A percentile compares a stretch with the other conserved stretches of the same genome.
These are phyloP conservation scores for Meloidogyne exigua DNA, from an alignment of 1,140 invertebrate species.

Conservation along the genomic window DNA sequence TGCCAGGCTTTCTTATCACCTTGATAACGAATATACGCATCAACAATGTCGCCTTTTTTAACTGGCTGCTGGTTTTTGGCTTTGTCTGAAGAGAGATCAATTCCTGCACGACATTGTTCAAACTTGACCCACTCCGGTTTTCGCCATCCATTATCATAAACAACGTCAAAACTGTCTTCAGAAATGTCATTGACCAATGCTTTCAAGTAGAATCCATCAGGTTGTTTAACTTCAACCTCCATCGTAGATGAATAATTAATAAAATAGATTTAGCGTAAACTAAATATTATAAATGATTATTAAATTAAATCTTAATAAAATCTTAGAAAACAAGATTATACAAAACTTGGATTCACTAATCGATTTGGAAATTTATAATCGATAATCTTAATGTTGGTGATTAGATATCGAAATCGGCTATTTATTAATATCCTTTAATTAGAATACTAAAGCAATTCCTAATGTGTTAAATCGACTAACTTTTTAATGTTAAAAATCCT, in stretches of 20 bases:
- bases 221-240: conserved; percentile 38
- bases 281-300: background rate
- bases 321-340: no score
- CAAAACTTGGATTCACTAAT: no score
- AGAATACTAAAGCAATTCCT: no score
- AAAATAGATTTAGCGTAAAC: background rate
- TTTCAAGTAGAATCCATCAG: conserved; percentile 27
- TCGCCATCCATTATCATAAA: conserved; percentile 24
- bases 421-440: no score
- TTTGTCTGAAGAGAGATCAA: conserved; percentile 5
- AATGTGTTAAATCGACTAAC: no score
- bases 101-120: conserved; percentile 15
- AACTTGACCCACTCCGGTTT: conserved; percentile 31
- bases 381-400: no score
- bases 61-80: conserved; percentile 13
- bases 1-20: conserved; percentile 11
- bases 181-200: conserved; percentile 25
- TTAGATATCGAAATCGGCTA: no score
- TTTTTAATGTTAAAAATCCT: no score
- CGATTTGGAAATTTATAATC: no score
- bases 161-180: conserved; percentile 22
- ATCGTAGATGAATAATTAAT: conserved; percentile 1
- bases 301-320: background rate
- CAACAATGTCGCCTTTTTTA: conserved; percentile 34
- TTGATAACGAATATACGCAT: conserved; percentile 17